A percentile compares a stretch with the other conserved stretches of the same genome.
Conservation (phyloP, 2,888 invertebrate species). For the Drosophila histrio region DNA sequence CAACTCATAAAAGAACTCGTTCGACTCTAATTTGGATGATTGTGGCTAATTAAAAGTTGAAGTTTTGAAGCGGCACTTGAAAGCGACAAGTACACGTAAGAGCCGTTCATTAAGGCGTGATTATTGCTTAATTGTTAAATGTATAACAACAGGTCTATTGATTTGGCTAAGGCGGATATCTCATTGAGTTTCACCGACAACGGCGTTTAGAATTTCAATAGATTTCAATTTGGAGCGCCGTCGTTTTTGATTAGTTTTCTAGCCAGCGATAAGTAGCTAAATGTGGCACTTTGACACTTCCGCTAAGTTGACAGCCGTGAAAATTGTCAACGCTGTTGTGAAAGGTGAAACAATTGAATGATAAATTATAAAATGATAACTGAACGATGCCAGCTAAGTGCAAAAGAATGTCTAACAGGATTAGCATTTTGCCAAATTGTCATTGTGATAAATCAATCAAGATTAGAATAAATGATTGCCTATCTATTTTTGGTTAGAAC, state of each 20-base stretch:
- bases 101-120: conserved; percentile 71
- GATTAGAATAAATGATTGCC: conserved; percentile 70
- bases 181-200: conserved; percentile 46
- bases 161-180: conserved; percentile 67
- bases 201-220: conserved; percentile 55
- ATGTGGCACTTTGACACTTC: conserved; percentile 69
- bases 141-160: conserved; percentile 54
- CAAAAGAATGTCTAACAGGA: conserved; percentile 77
- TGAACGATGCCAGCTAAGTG: conserved; percentile 57
- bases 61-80: conserved; percentile 69
- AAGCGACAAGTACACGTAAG: conserved; percentile 40
- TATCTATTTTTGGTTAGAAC: conserved; percentile 49
- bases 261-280: conserved; percentile 21
- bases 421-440: conserved; percentile 52
- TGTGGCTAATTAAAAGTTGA: conserved; percentile 68
- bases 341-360: conserved; percentile 69
- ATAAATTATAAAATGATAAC: conserved; percentile 57
- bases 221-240: conserved; percentile 36
- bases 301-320: conserved; percentile 81
- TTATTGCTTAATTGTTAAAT: conserved; percentile 76
- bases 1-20: conserved; percentile 40
- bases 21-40: conserved; percentile 37
- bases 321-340: conserved; percentile 73
- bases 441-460: conserved; percentile 76
- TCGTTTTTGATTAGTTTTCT: conserved; percentile 28